A percentile compares a stretch with the other conserved stretches of the same genome.
These are phyloP conservation scores for Sympetrum striolatum DNA, from an alignment of 2,888 invertebrate species.

Conservation along the genomic window DNA sequence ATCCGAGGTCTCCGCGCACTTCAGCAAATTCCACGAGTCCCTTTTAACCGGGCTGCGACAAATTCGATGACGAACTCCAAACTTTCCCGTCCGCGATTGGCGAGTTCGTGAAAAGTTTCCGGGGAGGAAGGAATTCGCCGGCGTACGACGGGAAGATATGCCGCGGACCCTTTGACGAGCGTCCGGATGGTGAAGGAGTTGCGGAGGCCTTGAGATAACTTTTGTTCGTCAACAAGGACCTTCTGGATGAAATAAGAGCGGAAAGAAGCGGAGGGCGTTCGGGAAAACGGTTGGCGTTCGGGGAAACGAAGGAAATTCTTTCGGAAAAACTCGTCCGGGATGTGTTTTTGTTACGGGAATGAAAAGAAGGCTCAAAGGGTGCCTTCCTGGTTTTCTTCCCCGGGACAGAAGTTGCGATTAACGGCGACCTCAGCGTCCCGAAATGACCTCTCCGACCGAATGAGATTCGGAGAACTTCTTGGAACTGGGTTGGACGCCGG, in stretches of 20 bases:
- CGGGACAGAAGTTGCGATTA: background rate
- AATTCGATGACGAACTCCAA: background rate
- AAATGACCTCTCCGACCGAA: background rate
- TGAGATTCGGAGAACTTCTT: background rate
- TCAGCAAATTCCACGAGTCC: background rate
- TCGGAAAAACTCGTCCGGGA: background rate
- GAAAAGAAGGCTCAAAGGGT: too few species aligned
- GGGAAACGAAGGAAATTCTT: background rate
- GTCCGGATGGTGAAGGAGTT: background rate
- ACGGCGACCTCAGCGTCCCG: background rate
- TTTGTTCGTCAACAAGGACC: background rate
- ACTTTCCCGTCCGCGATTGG: background rate
- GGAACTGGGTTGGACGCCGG: background rate
- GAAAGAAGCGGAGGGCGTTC: background rate
- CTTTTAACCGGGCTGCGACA: background rate
- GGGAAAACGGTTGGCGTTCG: background rate
- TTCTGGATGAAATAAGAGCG: background rate
- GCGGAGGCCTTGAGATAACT: background rate
- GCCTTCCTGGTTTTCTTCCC: too few species aligned
- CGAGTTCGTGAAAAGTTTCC: background rate
- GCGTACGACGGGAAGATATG: background rate
- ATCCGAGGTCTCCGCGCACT: background rate
- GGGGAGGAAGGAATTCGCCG: background rate
- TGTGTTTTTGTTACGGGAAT: background rate
- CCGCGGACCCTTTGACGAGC: background rate